Base-by-base conservation (phyloP, 1,140 invertebrate species). In the Drosophila persimilis region DNA sequence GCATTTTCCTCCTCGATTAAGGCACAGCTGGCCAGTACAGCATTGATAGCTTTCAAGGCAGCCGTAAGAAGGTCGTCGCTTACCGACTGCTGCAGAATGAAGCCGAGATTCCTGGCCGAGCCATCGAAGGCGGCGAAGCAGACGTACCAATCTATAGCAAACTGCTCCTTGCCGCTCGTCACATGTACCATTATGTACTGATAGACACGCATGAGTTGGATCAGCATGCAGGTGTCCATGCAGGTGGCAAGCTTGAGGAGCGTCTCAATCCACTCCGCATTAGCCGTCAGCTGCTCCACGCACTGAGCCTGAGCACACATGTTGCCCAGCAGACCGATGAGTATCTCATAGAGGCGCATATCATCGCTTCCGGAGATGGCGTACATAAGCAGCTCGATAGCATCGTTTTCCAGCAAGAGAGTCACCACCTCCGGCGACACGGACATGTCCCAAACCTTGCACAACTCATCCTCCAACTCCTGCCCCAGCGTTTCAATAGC, bases 401-500 rank as follows among this genome's bases (percentile, higher is more conserved):
- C 93, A 54, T 95, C 92, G 66, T 95, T 93, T 73, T 95, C 92
- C 53, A 95, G 86, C 3, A 96, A 91, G 80, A 94, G 94, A n/a
- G 93, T 66, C 2, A 94, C 94, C 3, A 96, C 93, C 79, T 96
- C 95, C 77, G 93, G 93, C 64, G 96, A 94, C 0, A 94, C 90
- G 8, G 95, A 95, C 94, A 96, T 96, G 73, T 97, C 95, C 96
- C 95, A 97, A 1, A 97, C 80, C 20, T 93, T 94, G 77, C 95
- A 96, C 5, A 96, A 91, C 64, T 96, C 94, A 13, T 93, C 92
- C 92, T 96, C 95, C 20, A 95, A 43, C 13, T 92, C 84, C 70
- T 92, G 90, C 3, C 92, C 76, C 11, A 92, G 80, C 15, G 91
- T 90, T 0, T 91, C 73, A 1, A 5, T 26, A 5, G 90, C 90